Evolutionary conservation across 2,888 invertebrate species (phyloP).

Genomic region (Pomacea canaliculata): DNA sequence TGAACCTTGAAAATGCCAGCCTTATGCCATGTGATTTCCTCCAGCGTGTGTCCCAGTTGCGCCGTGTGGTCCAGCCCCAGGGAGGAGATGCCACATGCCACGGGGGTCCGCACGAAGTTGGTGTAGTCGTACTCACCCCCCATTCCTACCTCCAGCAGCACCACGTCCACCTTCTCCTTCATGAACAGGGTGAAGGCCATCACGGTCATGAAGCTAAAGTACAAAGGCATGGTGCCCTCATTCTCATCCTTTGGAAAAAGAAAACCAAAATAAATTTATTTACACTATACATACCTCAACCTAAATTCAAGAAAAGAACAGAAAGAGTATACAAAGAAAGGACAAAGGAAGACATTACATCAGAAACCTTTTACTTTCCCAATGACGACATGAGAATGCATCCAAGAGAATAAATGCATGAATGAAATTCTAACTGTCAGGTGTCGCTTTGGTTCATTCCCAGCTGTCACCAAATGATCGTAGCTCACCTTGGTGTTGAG

Average conservation of each 20-base stretch:
- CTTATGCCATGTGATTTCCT: constrained; percentile 94
- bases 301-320: not conserved
- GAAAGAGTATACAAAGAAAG: not conserved
- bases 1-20: constrained; percentile 90
- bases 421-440: no score
- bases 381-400: no score
- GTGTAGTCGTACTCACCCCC: constrained; percentile 96
- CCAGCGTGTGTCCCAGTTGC: constrained; percentile 83
- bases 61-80: constrained; percentile 91
- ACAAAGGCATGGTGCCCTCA: constrained; percentile 82
- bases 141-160: constrained; percentile 96
- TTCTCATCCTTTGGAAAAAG: constrained; percentile 42
- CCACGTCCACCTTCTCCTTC: constrained; percentile 83
- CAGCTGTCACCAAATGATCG: no score
- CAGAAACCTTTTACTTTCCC: not conserved
- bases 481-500: constrained; percentile 8
- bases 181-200: constrained; percentile 92
- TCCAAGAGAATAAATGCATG: no score
- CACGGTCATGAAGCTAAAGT: constrained; percentile 94
- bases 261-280: not conserved
- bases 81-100: constrained; percentile 89
- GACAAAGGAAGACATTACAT: not conserved
- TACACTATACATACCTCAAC: not conserved
- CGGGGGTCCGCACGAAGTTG: constrained; percentile 84
- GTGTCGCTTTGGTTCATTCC: no score